These are phyloP conservation scores for Phrynocephalus forsythii DNA, from an alignment of 2,797 vertebrate genomes.

Conservation along the genomic window DNA sequence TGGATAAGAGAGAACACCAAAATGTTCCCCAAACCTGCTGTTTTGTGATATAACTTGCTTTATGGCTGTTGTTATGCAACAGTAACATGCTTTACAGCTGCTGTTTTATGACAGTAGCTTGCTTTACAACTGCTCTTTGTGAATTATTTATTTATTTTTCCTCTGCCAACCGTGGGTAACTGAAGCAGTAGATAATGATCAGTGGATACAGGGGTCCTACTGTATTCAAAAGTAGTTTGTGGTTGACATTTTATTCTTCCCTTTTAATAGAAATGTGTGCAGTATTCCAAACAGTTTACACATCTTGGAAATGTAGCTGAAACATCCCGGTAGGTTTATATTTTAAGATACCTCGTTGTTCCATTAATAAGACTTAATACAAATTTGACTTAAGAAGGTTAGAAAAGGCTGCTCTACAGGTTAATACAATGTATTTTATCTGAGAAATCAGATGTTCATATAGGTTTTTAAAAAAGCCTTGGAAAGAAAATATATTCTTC, in stretches of 20 bases:
- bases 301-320: constrained; percentile 93
- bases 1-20: too few species aligned
- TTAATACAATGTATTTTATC: neutral
- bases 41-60: too few species aligned
- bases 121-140: too few species aligned
- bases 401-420: neutral
- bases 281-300: constrained; percentile 93
- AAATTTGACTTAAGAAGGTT: neutral
- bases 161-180: too few species aligned
- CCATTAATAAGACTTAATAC: neutral
- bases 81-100: too few species aligned
- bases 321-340: constrained; percentile 88
- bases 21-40: too few species aligned
- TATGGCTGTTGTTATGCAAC: too few species aligned
- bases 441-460: neutral
- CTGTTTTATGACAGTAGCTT: too few species aligned
- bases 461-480: neutral
- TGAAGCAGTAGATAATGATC: too few species aligned
- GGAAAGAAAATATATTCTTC: neutral
- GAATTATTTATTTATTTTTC: too few species aligned
- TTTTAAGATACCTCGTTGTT: neutral
- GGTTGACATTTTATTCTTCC: constrained; percentile 47
- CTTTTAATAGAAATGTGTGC: constrained; percentile 89
- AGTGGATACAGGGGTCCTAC: too few species aligned
- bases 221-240: neutral